These are phyloP conservation scores for Calliopsis andreniformis DNA, from an alignment of 1,140 invertebrate genomes.

Conservation along the genomic window DNA sequence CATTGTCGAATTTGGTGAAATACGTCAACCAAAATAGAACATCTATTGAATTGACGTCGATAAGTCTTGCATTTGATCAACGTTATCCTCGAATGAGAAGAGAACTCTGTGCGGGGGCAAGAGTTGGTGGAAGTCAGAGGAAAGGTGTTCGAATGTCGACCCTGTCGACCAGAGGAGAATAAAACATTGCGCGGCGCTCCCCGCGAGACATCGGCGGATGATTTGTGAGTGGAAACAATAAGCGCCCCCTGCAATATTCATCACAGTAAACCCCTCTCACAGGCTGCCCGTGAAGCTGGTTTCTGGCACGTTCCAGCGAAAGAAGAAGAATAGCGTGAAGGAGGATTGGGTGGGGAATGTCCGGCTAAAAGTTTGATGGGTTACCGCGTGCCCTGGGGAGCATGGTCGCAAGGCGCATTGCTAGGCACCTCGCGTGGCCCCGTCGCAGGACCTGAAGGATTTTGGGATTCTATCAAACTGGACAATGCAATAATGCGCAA, in stretches of 20 bases:
- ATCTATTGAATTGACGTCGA: conserved; percentile 44
- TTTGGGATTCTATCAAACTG: conserved; percentile 82
- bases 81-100: conserved; percentile 13
- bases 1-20: too few species aligned
- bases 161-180: conserved; percentile 72
- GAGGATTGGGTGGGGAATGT: conserved; percentile 58
- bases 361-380: conserved; percentile 81
- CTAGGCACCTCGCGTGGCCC: conserved; percentile 74
- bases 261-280: conserved; percentile 68
- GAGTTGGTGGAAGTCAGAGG: conserved; percentile 1
- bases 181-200: conserved; percentile 75
- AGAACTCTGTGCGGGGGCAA: not conserved
- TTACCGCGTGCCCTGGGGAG: conserved; percentile 76
- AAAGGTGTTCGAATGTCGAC: conserved; percentile 51
- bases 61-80: conserved; percentile 58
- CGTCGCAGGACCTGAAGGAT: conserved; percentile 77
- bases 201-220: conserved; percentile 79
- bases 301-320: conserved; percentile 68
- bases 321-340: conserved; percentile 60
- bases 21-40: too few species aligned
- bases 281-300: conserved; percentile 29
- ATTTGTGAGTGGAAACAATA: conserved; percentile 81
- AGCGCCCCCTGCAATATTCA: conserved; percentile 80
- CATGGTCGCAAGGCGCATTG: conserved; percentile 76
- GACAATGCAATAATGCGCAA: conserved; percentile 81